Conservation (phyloP, 2,797 vertebrate species). For the Cyprinella venusta region DNA sequence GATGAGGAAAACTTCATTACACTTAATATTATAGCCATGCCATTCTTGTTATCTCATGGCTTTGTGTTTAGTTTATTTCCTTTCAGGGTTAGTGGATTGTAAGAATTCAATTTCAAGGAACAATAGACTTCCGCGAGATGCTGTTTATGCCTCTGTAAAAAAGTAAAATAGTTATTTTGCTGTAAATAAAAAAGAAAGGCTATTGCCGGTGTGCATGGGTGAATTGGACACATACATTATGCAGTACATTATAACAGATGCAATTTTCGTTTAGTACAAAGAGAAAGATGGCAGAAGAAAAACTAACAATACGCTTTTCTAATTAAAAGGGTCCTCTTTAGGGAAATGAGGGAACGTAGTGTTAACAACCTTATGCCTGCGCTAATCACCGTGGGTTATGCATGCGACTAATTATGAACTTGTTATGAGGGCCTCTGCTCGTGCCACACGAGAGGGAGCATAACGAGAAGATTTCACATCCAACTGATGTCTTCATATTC, state of each 20-base stretch:
- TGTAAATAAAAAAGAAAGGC: constrained; percentile 2
- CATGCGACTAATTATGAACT: constrained; percentile 67
- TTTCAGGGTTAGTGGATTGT: constrained; percentile 35
- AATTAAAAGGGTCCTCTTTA: constrained; percentile 68
- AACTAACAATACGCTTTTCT: constrained; percentile 61
- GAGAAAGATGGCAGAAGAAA: constrained; percentile 50
- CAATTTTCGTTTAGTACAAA: constrained; percentile 57
- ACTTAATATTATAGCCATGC: not conserved
- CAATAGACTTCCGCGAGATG: constrained; percentile 6
- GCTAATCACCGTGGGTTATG: constrained; percentile 65
- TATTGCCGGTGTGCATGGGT: constrained; percentile 22
- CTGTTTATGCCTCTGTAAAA: constrained; percentile 6
- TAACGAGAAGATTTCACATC: constrained; percentile 46
- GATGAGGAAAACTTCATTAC: constrained; percentile 33
- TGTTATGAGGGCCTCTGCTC: constrained; percentile 60
- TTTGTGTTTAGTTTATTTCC: constrained; percentile 38
- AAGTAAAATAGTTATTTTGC: constrained; percentile 35
- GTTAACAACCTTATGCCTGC: constrained; percentile 67
- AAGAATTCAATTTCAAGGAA: constrained; percentile 42
- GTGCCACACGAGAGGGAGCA: constrained; percentile 48
- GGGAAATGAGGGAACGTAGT: constrained; percentile 66
- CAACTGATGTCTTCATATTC: constrained; percentile 56
- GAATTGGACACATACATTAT: constrained; percentile 24
- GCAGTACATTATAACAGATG: constrained; percentile 58
- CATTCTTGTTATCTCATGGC: constrained; percentile 29